Evolutionary conservation across 2,888 invertebrate genomes (phyloP), one percentile per base, ranked within the genome.

Genomic region (Ichneumoninae sp.): DNA sequence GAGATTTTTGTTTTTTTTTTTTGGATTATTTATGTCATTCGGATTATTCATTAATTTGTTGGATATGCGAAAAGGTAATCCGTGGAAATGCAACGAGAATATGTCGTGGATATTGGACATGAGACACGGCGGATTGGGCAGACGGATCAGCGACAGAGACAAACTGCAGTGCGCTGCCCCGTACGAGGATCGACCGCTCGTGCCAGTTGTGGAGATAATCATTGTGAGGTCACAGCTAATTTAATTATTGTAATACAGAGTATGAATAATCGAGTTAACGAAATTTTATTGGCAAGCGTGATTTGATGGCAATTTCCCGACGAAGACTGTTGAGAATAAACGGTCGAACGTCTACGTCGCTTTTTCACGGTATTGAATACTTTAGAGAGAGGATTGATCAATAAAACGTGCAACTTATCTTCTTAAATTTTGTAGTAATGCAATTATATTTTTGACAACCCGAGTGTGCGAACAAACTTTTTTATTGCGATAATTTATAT

Each of bases 61-160:
- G 52, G 66, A 60, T 30, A 10, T 16, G 44, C 47, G 85, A 93
- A 26, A 88, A 97, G 97, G 95, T 91, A 96, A 97, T 92, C 94
- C 95, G 91, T 96, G 96, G 96, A 96, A 95, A 93, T 97, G 95
- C 90, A 96, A 95, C 88, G 95, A 94, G 5, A 95, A 95, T 10
- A 92, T 96, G 30, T 95, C 95, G 83, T 97, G 97, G 96, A 93
- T 96, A 75, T 94, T 96, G 47, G 94, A 95, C 91, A 94, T 95
- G 81, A 93, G 94, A 19, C 40, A 78, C 36, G 94, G 94, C 82
- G 94, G 95, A 0, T 94, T 95, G 0, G 93, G 94, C 0, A 89
- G 91, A 13, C 94, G 95, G 69, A 94, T 96, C 19, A 93, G 93
- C 19, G 96, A 96, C 92, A 94, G 95, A 86, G 94, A 95, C 68